Base-by-base conservation (phyloP, 2,888 invertebrate species). In the Agriopis marginaria region DNA sequence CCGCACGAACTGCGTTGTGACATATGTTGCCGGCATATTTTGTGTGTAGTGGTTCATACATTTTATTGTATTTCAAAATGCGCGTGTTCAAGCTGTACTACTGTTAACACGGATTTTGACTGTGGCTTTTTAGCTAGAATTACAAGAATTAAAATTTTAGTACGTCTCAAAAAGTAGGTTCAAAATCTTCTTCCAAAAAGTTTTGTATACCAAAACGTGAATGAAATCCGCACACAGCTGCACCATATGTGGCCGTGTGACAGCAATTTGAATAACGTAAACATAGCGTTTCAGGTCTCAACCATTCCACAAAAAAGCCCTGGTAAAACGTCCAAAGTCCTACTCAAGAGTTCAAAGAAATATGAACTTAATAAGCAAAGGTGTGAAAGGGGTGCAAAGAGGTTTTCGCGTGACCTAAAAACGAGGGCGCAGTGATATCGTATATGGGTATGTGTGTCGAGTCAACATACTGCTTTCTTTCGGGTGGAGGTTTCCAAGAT, bases 401-500 rank as follows among this genome's bases (percentile, higher is more conserved):
- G 49, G 75, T 89, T 87, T 92, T 91, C 75, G 83, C 83, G 69
- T 89, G 87, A 74, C 79, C 65, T 44, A 50, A 76, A 89, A 94
- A 92, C 80, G 90, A 85, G 93, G 91, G 81, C 93, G 89, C 84
- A 82, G 86, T 82, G 89, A 86, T 89, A 88, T 76, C 81, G 78
- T 85, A 79, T 84, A 85, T 71, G 72, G 76, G 72, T 89, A 92
- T 92, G 91, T 92, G 84, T 91, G 92, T 91, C 91, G 88, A 83
- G 92, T 90, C 87, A 92, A 93, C 94, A 93, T 79, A 84, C 86
- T 83, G 87, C 86, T 92, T 93, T 91, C 91, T 92, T 92, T 90
- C 81, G 84, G 83, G 79, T 74, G 78, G 86, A 85, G 87, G 89
- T 88, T 92, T 85, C 86, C 76, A 84, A 89, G 88, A 85, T 88